phyloP scores from a whole-genome alignment of 1,140 invertebrate species.

The Agrilus planipennis region DNA sequence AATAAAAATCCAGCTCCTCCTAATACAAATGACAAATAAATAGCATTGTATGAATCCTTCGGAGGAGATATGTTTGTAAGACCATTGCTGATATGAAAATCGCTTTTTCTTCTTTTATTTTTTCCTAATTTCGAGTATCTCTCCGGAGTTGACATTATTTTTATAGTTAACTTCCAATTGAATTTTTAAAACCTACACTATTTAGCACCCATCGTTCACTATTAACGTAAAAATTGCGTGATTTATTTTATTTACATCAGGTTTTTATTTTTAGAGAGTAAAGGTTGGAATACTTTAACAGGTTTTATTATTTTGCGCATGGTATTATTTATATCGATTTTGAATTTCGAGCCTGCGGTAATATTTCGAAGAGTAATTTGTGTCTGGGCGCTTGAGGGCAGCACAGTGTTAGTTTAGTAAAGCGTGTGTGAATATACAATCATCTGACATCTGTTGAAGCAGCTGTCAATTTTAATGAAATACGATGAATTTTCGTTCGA shows the following conservation, averaged over 20 bases:
- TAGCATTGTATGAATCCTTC: constrained; percentile 60
- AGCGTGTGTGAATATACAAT: too few relatives aligned
- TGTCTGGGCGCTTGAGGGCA: constrained; percentile 1
- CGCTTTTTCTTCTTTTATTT: constrained; percentile 38
- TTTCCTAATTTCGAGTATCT: constrained; percentile 39
- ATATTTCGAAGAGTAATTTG: background rate
- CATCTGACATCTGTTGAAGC: constrained; percentile 12
- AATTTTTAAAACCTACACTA: too few relatives aligned
- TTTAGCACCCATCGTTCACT: too few relatives aligned
- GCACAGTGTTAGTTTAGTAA: constrained; percentile 1
- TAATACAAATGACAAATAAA: constrained; percentile 68
- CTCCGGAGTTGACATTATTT: too few relatives aligned
- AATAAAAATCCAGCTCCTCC: constrained; percentile 83
- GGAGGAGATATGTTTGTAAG: constrained; percentile 51
- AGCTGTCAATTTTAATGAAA: constrained; percentile 6
- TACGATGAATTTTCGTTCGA: constrained; percentile 8
- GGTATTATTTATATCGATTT: constrained; percentile 10
- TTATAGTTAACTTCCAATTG: too few relatives aligned
- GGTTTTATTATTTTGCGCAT: constrained; percentile 9
- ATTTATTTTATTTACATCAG: too few relatives aligned
- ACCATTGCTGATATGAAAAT: constrained; percentile 35
- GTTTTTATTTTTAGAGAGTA: too few relatives aligned
- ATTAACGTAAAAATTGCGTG: too few relatives aligned
- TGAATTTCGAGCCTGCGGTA: constrained; percentile 8
- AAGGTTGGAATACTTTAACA: constrained; percentile 7